Evolutionary conservation across 1,140 invertebrate genomes (phyloP).

Genomic region (Eupristina koningsbergeri): DNA sequence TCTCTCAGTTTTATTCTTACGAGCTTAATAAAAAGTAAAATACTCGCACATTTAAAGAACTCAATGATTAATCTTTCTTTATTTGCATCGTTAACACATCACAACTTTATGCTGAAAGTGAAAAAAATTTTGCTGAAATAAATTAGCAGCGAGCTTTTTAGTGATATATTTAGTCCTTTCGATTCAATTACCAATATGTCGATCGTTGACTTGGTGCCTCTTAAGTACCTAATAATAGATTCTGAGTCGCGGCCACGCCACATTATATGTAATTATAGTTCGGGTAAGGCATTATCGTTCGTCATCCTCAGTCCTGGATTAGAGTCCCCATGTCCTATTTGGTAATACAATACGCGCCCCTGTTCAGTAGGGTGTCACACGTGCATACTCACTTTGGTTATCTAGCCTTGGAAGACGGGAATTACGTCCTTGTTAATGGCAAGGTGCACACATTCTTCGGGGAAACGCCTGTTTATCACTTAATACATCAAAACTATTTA

Average conservation of each 20-base stretch:
- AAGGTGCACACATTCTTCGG: no score
- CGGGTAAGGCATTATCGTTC: not conserved
- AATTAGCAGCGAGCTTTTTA: constrained; percentile 14
- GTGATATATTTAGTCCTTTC: not conserved
- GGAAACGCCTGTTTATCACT: not conserved
- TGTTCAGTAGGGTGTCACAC: no score
- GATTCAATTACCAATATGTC: constrained; percentile 25
- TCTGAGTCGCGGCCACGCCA: not conserved
- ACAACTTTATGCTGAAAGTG: not conserved
- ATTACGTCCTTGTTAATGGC: no score
- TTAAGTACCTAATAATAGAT: not conserved
- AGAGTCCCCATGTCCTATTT: not conserved
- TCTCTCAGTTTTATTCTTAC: no score
- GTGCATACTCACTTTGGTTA: not conserved
- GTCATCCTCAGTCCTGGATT: not conserved
- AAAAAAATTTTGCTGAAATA: not conserved
- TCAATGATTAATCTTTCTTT: no score
- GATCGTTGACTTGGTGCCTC: constrained; percentile 29
- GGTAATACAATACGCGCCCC: no score
- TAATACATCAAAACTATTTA: no score
- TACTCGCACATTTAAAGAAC: not conserved
- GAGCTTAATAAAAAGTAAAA: no score
- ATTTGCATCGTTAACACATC: constrained; percentile 2
- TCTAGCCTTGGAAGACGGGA: not conserved
- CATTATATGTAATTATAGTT: not conserved